phyloP scores from a whole-genome alignment of 2,888 invertebrate species.

The Eilema depressum region DNA sequence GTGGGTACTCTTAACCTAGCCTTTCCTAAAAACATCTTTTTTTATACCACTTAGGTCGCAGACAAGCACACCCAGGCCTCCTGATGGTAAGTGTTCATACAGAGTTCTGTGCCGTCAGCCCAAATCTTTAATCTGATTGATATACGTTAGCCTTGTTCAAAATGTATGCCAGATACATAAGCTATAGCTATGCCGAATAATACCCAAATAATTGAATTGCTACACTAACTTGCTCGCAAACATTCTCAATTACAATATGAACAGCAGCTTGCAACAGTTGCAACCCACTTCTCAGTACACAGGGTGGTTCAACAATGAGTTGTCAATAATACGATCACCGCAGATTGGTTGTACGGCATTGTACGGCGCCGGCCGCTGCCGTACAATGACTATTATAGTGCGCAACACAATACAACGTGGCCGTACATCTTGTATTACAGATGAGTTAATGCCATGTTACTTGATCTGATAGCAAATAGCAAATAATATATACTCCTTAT shows the following conservation, averaged over 20 bases:
- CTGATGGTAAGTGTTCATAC: too few relatives aligned
- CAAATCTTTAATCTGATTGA: too few relatives aligned
- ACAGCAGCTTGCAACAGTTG: neutral
- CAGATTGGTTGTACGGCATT: conserved; percentile 19
- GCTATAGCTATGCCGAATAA: neutral
- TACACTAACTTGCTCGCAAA: neutral
- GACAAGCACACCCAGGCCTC: too few relatives aligned
- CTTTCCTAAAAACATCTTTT: too few relatives aligned
- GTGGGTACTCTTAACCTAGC: too few relatives aligned
- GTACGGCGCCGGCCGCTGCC: neutral
- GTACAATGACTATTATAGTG: conserved; percentile 13
- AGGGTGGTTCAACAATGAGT: conserved; percentile 1
- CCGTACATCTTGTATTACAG: conserved; percentile 11
- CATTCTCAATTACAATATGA: neutral
- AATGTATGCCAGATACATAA: too few relatives aligned
- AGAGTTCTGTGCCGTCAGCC: too few relatives aligned
- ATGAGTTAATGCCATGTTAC: neutral
- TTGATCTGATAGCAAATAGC: neutral
- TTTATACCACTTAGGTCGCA: too few relatives aligned
- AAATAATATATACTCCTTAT: neutral
- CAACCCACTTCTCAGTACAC: conserved; percentile 8
- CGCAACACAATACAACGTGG: conserved; percentile 8
- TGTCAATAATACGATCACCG: conserved; percentile 14
- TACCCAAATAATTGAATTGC: neutral
- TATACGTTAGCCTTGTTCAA: too few relatives aligned